Conservation (phyloP, 64 coral and sea anemone genomes). For the Montipora sp. region DNA sequence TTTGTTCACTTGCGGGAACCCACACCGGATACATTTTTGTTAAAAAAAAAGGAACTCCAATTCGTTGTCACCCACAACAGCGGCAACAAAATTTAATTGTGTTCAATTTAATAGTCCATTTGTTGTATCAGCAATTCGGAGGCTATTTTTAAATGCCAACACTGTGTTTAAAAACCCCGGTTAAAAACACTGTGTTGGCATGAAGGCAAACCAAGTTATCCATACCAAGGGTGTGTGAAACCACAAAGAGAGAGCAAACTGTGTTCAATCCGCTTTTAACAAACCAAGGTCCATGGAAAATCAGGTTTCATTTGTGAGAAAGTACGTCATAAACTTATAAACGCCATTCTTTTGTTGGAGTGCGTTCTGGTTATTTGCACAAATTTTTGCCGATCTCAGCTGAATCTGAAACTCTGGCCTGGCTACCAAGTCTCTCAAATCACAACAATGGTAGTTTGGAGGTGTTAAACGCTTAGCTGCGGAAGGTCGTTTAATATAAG, state of each 20-base stretch:
- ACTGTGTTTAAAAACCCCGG: too few relatives aligned
- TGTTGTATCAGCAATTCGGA: too few relatives aligned
- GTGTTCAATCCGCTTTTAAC: not conserved
- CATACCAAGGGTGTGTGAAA: not conserved
- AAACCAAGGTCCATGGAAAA: not conserved
- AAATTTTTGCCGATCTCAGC: not conserved
- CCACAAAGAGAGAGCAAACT: not conserved
- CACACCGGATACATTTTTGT: too few relatives aligned
- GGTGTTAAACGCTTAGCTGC: not conserved
- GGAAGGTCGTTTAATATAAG: not conserved
- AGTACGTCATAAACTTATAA: not conserved
- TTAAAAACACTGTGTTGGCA: too few relatives aligned
- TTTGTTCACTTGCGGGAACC: too few relatives aligned
- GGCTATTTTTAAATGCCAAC: too few relatives aligned
- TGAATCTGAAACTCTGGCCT: not conserved
- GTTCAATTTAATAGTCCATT: too few relatives aligned
- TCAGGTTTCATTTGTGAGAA: not conserved
- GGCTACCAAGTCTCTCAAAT: not conserved
- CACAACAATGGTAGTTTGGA: not conserved
- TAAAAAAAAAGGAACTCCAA: too few relatives aligned
- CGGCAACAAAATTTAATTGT: too few relatives aligned
- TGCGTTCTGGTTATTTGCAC: not conserved
- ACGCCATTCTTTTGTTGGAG: not conserved
- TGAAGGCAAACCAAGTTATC: too few relatives aligned
- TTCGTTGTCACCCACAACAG: too few relatives aligned